These are phyloP conservation scores for Drosophila heteroneura DNA, from an alignment of 2,888 invertebrate genomes.

Conservation along the genomic window DNA sequence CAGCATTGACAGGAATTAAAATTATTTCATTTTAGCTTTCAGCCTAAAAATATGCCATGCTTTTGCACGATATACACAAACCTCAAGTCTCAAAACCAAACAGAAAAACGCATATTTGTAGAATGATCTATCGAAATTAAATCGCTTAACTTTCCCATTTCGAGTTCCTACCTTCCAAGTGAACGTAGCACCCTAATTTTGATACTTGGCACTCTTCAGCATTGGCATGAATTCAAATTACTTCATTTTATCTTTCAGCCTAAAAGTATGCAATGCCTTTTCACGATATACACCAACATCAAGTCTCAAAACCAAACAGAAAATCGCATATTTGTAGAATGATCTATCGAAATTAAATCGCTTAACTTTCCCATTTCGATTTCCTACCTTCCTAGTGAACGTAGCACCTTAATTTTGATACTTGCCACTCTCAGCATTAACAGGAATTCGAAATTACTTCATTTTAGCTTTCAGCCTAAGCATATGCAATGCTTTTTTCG, in stretches of 20 bases:
- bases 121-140: background rate
- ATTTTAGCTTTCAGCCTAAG: background rate
- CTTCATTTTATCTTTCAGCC: too few relatives aligned
- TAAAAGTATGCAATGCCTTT: too few relatives aligned
- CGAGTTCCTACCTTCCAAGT: background rate
- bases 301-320: too few relatives aligned
- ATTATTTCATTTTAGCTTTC: background rate
- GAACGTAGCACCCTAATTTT: background rate
- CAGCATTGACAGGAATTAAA: background rate
- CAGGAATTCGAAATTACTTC: background rate
- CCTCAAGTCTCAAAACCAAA: background rate
- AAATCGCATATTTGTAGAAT: background rate
- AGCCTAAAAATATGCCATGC: background rate
- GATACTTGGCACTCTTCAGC: background rate
- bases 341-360: background rate
- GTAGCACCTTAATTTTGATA: too few relatives aligned
- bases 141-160: background rate
- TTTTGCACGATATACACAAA: too few relatives aligned
- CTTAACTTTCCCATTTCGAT: background rate
- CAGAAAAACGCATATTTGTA: accelerated
- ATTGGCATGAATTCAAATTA: background rate
- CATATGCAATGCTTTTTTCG: background rate
- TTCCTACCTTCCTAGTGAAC: background rate
- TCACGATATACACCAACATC: too few relatives aligned
- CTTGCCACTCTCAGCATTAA: background rate